Conservation (phyloP, 2,113 vertebrate genomes). For the Carassius gibelio region DNA sequence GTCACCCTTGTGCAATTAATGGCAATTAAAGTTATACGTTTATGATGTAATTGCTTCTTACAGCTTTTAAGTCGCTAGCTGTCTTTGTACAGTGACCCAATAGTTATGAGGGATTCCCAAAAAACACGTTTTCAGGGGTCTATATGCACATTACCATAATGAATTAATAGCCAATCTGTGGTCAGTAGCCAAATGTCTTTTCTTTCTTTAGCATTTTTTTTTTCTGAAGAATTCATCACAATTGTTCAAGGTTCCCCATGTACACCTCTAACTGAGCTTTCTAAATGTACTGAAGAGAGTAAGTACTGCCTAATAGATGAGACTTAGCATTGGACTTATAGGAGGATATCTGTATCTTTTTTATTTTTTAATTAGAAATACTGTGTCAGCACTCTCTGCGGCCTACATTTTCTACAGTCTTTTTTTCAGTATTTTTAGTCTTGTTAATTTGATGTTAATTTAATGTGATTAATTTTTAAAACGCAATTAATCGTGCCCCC, state of each 20-base stretch:
- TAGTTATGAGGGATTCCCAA: conserved; percentile 85
- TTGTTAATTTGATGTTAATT: conserved; percentile 1
- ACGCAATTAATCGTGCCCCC: conserved; percentile 12
- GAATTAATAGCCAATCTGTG: conserved; percentile 24
- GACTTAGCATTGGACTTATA: background rate
- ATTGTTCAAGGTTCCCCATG: background rate
- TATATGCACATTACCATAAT: conserved; percentile 40
- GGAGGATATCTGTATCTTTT: background rate
- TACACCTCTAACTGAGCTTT: background rate
- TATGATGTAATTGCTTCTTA: conserved; percentile 80
- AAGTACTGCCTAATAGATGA: background rate
- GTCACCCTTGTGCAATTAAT: conserved; percentile 87
- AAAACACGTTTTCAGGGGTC: conserved; percentile 71
- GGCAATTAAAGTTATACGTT: conserved; percentile 73
- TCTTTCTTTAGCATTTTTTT: background rate
- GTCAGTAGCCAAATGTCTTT: conserved; percentile 19
- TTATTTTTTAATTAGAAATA: background rate
- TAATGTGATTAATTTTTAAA: conserved; percentile 25
- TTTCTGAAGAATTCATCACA: background rate
- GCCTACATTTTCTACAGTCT: background rate
- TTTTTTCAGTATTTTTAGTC: conserved; percentile 16
- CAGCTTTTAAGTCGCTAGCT: conserved; percentile 80
- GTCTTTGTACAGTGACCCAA: conserved; percentile 84
- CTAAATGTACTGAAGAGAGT: background rate
- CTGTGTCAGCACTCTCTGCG: background rate